Percentiles rank a stretch among this genome's conserved stretches.
Conservation (phyloP, 2,113 vertebrate species). For the Cairina moschata region DNA sequence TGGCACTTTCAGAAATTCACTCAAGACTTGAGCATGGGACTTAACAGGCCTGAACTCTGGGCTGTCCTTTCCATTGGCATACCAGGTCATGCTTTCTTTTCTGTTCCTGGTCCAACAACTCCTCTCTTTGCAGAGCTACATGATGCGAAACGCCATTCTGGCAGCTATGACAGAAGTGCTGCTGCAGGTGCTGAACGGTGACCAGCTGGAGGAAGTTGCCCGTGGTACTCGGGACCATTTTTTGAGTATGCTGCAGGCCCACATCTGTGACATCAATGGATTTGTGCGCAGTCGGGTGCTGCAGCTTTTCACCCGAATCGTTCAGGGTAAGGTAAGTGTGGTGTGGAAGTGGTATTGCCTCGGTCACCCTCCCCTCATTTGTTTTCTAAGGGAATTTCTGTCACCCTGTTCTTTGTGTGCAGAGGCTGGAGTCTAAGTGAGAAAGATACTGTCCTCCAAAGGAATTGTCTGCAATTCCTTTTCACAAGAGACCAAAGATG, state of each 20-base stretch:
- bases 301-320: constrained; percentile 88
- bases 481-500: background rate
- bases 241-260: constrained; percentile 88
- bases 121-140: constrained; percentile 79
- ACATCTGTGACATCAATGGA: constrained; percentile 85
- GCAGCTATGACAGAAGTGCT: constrained; percentile 88
- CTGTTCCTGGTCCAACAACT: background rate
- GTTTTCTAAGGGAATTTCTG: background rate
- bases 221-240: constrained; percentile 89
- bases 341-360: accelerated
- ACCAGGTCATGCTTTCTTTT: background rate
- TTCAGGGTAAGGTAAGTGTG: constrained; percentile 85
- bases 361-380: background rate
- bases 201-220: constrained; percentile 84
- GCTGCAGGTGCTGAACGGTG: constrained; percentile 86
- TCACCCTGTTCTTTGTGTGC: background rate
- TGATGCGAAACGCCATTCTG: constrained; percentile 90
- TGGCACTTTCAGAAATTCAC: background rate
- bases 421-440: background rate
- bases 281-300: constrained; percentile 89
- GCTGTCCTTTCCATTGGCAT: background rate
- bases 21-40: background rate
- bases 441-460: background rate
- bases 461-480: background rate
- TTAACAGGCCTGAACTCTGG: background rate